Conservation (phyloP, 2,888 invertebrate genomes). For the Brenthis hecate region DNA sequence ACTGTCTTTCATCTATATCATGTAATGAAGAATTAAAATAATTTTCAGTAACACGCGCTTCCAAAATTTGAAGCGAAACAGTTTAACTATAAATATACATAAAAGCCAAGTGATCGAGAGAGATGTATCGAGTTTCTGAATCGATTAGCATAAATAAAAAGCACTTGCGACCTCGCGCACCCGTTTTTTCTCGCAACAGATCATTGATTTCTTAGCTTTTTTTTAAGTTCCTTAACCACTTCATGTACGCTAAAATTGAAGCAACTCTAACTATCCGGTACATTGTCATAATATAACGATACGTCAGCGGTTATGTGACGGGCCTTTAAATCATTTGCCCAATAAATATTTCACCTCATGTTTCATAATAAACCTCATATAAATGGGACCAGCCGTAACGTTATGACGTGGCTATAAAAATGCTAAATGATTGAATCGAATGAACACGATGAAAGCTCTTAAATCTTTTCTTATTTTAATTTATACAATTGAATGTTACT, state of each 20-base stretch:
- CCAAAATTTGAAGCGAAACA: too few species aligned
- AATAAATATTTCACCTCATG: constrained; percentile 72
- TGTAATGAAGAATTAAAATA: too few species aligned
- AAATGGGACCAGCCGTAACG: constrained; percentile 52
- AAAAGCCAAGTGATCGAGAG: too few species aligned
- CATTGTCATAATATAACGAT: constrained; percentile 25
- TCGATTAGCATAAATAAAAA: too few species aligned
- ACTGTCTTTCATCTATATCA: too few species aligned
- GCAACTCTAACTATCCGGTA: neutral
- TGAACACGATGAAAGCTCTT: neutral
- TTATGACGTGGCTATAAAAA: constrained; percentile 57
- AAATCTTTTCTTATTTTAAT: neutral
- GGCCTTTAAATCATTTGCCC: constrained; percentile 60
- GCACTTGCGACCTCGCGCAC: too few species aligned
- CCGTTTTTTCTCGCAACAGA: neutral
- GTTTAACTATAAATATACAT: too few species aligned
- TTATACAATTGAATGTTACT: too few species aligned
- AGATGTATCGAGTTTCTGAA: too few species aligned
- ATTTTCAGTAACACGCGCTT: too few species aligned
- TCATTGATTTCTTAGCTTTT: neutral
- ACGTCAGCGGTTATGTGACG: constrained; percentile 33
- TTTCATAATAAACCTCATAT: constrained; percentile 55
- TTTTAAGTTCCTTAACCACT: neutral
- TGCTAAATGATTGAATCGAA: constrained; percentile 50
- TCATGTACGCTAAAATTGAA: too few species aligned